Conservation (phyloP, 2,113 vertebrate species). For the Hypocryptadius cinnamomeus region DNA sequence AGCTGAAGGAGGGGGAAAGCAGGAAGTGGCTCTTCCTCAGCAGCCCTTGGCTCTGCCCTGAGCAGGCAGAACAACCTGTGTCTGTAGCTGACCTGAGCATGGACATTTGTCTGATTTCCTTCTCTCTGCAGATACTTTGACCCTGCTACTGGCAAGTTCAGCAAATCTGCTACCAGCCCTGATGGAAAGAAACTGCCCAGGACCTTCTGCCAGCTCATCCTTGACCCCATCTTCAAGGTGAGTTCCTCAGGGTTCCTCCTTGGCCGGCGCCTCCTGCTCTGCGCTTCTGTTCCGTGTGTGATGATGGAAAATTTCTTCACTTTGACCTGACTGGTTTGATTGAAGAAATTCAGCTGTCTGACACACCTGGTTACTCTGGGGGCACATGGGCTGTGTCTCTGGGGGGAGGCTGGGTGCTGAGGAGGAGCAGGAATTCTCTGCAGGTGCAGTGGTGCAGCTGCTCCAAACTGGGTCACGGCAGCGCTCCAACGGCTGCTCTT, state of each 20-base stretch:
- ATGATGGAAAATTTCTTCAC: conserved; percentile 87
- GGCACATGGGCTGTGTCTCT: background rate
- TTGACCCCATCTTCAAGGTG: conserved; percentile 97
- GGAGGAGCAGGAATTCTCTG: background rate
- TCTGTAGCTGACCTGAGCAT: rapidly evolving
- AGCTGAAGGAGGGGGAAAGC: background rate
- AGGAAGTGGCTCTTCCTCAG: background rate
- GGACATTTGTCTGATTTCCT: background rate
- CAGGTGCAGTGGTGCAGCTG: background rate
- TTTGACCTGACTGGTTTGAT: conserved; percentile 79
- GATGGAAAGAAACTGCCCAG: conserved; percentile 83
- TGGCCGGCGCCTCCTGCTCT: rapidly evolving
- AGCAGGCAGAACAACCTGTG: background rate
- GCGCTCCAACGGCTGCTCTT: rapidly evolving
- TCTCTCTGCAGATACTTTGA: conserved; percentile 80
- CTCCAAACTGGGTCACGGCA: background rate
- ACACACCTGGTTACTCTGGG: background rate
- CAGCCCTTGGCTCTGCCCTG: background rate
- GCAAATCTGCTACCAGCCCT: conserved; percentile 70
- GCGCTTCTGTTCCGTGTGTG: conserved; percentile 33
- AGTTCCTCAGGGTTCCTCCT: background rate
- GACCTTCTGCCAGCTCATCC: conserved; percentile 87
- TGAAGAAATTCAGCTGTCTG: conserved; percentile 80
- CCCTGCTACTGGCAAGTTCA: conserved; percentile 80
- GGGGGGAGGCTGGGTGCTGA: background rate